phyloP scores from a whole-genome alignment of 2,797 vertebrate genomes.

The Bufotes viridis region DNA sequence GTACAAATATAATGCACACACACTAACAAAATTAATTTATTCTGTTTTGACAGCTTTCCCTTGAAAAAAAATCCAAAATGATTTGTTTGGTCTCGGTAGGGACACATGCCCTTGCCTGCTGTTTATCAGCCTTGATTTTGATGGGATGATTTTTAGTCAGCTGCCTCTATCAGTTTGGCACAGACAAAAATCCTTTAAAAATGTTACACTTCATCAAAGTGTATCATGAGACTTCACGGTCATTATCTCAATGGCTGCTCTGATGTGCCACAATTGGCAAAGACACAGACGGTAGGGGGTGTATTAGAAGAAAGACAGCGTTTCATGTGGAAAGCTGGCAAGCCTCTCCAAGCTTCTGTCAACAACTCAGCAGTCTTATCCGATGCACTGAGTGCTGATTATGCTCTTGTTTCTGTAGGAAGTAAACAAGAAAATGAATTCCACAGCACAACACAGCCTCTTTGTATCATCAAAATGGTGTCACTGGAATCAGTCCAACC shows the following conservation, averaged over 20 bases:
- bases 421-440: conserved; percentile 89
- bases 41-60: conserved; percentile 62
- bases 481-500: conserved; percentile 78
- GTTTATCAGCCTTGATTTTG: conserved; percentile 79
- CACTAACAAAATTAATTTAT: conserved; percentile 62
- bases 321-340: conserved; percentile 83
- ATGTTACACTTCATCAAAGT: conserved; percentile 88
- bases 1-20: background rate
- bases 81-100: conserved; percentile 72
- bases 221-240: conserved; percentile 83
- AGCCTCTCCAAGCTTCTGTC: conserved; percentile 82
- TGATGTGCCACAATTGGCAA: conserved; percentile 85
- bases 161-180: conserved; percentile 82
- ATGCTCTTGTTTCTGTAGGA: conserved; percentile 85
- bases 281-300: conserved; percentile 80
- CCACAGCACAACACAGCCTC: conserved; percentile 82
- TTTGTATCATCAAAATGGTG: conserved; percentile 84
- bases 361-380: conserved; percentile 81
- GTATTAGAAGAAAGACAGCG: conserved; percentile 80
- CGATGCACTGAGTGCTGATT: conserved; percentile 81
- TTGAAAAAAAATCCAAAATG: conserved; percentile 67
- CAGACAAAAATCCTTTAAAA: conserved; percentile 83
- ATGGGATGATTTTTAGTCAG: conserved; percentile 82
- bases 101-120: conserved; percentile 74
- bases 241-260: conserved; percentile 84